Conservation (phyloP, 2,113 vertebrate genomes). For the Mobula birostris region DNA sequence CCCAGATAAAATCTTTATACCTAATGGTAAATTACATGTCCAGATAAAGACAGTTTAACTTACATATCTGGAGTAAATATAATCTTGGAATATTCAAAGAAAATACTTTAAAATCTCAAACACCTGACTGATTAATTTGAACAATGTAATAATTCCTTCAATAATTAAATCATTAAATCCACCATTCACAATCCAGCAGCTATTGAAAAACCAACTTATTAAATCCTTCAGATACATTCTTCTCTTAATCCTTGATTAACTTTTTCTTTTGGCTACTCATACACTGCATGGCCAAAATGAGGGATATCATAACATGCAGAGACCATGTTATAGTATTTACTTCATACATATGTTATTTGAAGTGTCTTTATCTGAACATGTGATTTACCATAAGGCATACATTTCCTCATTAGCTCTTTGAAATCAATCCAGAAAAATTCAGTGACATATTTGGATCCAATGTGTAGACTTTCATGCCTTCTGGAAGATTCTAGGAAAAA, state of each 20-base stretch:
- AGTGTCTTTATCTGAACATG: no score
- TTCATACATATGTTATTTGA: no score
- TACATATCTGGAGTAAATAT: neutral
- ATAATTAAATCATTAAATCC: neutral
- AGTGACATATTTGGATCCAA: neutral
- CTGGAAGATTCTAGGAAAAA: neutral
- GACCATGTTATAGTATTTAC: no score
- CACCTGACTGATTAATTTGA: neutral
- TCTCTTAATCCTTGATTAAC: no score
- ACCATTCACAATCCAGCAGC: neutral
- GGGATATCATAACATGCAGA: neutral
- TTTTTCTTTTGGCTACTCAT: neutral
- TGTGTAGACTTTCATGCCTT: neutral
- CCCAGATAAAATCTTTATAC: no score
- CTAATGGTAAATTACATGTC: neutral
- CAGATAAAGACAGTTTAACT: neutral
- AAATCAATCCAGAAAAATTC: neutral
- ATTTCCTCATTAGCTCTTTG: neutral
- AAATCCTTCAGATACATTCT: neutral
- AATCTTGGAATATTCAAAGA: conserved; percentile 4
- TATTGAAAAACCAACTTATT: neutral
- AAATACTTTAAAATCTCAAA: neutral
- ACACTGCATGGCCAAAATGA: neutral
- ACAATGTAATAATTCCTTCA: neutral
- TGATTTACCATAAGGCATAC: no score